Evolutionary conservation across 2,113 vertebrate genomes (phyloP).

Genomic region (Promerops cafer): DNA sequence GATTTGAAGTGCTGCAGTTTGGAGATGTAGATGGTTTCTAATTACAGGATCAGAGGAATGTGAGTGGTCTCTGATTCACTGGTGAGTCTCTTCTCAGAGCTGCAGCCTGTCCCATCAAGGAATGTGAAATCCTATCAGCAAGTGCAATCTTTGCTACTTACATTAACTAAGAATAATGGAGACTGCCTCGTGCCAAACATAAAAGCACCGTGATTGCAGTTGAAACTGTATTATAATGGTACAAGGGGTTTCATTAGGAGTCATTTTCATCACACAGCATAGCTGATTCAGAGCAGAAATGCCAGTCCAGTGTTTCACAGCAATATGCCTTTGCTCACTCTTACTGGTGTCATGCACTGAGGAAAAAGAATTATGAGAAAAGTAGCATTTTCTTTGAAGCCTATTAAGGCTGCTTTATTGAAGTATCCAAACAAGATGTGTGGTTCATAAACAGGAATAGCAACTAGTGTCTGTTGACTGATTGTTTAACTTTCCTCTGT

Average conservation of each 20-base stretch:
- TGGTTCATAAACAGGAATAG: background rate
- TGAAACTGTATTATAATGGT: background rate
- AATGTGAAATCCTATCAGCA: background rate
- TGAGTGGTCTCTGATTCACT: background rate
- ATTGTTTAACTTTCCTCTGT: background rate
- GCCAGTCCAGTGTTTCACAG: background rate
- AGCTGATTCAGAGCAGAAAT: background rate
- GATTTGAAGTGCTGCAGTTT: background rate
- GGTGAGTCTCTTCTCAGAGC: background rate
- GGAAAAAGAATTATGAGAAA: background rate
- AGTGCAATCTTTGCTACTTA: background rate
- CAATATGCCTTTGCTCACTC: background rate
- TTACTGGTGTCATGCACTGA: background rate
- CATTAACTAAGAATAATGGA: background rate
- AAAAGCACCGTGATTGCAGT: background rate
- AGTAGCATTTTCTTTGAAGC: background rate
- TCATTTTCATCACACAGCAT: background rate
- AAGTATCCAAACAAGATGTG: background rate
- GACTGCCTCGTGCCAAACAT: background rate
- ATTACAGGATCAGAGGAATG: background rate
- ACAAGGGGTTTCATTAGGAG: slow-evolving; percentile 14
- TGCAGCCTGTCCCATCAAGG: background rate
- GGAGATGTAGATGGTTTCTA: background rate
- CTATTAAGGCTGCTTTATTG: background rate
- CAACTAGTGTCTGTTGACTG: background rate